Evolutionary conservation across 2,888 invertebrate species (phyloP).

Genomic region (Hyposoter didymator): DNA sequence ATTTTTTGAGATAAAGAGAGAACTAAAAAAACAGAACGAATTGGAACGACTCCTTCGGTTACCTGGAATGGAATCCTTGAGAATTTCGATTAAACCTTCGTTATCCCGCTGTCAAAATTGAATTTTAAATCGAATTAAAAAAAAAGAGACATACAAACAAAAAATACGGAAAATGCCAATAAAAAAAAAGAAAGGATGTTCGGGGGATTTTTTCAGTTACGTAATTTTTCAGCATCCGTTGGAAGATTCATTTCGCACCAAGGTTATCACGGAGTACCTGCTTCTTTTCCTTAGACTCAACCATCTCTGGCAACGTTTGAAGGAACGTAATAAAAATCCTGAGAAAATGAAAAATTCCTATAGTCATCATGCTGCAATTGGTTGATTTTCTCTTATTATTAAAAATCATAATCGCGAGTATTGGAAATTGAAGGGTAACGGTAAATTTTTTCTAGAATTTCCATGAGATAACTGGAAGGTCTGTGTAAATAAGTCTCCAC

Average conservation of each 20-base stretch:
- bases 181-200: neutral
- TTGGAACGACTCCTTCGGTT: conserved; percentile 15
- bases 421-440: neutral
- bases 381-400: neutral
- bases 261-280: neutral
- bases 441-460: neutral
- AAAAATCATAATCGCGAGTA: neutral
- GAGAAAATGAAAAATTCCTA: neutral
- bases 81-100: conserved; percentile 56
- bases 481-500: conserved; percentile 10
- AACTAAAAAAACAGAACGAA: neutral
- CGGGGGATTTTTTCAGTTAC: neutral
- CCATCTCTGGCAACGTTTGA: neutral
- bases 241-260: neutral
- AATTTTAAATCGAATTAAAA: conserved; percentile 42
- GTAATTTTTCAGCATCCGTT: neutral
- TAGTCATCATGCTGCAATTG: neutral
- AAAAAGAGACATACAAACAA: conserved; percentile 17
- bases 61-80: conserved; percentile 46
- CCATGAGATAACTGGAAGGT: conserved; percentile 66
- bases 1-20: conserved; percentile 9
- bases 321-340: neutral
- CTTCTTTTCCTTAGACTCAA: neutral
- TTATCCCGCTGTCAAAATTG: conserved; percentile 43
- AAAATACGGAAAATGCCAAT: neutral